Base-by-base conservation (phyloP, 1,140 invertebrate species). In the Mactra quadrangularis region DNA sequence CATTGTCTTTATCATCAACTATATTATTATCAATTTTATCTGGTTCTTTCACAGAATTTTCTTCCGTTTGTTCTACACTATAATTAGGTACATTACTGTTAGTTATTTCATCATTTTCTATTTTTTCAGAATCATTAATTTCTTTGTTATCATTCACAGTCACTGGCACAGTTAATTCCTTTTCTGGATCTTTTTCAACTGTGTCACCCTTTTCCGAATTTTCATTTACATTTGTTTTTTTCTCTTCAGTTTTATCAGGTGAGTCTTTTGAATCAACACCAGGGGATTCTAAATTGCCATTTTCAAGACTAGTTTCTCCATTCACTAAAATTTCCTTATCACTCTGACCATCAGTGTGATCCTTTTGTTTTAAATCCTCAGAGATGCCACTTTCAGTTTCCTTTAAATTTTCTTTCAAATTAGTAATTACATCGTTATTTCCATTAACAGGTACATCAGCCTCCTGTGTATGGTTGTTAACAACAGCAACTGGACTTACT, bases 41-140 rank as follows among this genome's bases (percentile, higher is more conserved):
- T 0, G 68, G 68, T 35, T 71, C 68, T 33, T 71, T 71, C n/a
- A 71, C 19, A 19, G 68, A 45, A 64, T 64, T 64, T 64, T 41
- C 60, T 64, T 38, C 6, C 25, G 33, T 11, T 38, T 35, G 35
- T 64, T 38, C 13, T 41, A 22, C 11, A 41, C 15, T 31, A n/a
- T 19, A 11, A 45, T 64, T 64, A 64, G 41, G 7, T n/a, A 11
- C n/a, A 22, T 25, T 19, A 64, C 6, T 41, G 38, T 41, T 41
- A 41, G 38, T 41, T 15, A 7, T 15, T 41, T 41, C 38, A 41
- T 41, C 15, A 7, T 41, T 41, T 41, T 41, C 55, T 6, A 22
- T 27, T 27, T 59, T 31, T 1, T 59, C 31, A 0, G 15, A n/a
- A 25, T 59, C 55, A 59, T 4, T 59, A n/a, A 9, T 59, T 0